Conservation (phyloP, 2,888 invertebrate genomes). For the Malacosoma neustria region DNA sequence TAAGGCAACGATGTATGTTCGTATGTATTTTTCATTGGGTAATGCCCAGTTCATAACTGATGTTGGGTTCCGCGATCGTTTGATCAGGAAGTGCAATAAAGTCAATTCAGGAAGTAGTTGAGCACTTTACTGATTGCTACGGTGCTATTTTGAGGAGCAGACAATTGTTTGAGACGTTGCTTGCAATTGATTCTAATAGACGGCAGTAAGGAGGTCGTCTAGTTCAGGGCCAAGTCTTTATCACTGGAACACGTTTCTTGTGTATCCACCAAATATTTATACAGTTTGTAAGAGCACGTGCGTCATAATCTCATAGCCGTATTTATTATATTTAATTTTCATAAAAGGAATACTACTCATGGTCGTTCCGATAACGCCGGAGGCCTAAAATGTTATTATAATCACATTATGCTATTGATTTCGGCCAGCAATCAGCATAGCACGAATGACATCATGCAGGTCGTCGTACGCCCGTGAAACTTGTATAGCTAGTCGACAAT, state of each 20-base stretch:
- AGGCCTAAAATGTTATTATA: background rate
- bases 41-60: too few relatives aligned
- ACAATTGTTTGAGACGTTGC: constrained; percentile 20
- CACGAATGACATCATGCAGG: background rate
- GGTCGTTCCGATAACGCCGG: background rate
- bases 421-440: too few relatives aligned
- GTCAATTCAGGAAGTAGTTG: constrained; percentile 22
- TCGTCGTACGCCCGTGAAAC: background rate
- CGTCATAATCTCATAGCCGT: constrained; percentile 26
- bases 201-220: constrained; percentile 33
- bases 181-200: constrained; percentile 38
- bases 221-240: constrained; percentile 45
- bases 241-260: constrained; percentile 30
- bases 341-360: constrained; percentile 11
- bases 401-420: too few relatives aligned
- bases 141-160: constrained; percentile 27
- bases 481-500: background rate
- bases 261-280: constrained; percentile 34
- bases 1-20: too few relatives aligned
- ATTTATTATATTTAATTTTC: constrained; percentile 17
- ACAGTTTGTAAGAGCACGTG: constrained; percentile 28
- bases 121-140: constrained; percentile 8
- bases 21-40: too few relatives aligned
- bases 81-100: constrained; percentile 26
- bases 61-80: constrained; percentile 11